A percentile compares a stretch with the other conserved stretches of the same genome.
phyloP scores from a whole-genome alignment of 2,113 vertebrate genomes.

The Dicaeum eximium region DNA sequence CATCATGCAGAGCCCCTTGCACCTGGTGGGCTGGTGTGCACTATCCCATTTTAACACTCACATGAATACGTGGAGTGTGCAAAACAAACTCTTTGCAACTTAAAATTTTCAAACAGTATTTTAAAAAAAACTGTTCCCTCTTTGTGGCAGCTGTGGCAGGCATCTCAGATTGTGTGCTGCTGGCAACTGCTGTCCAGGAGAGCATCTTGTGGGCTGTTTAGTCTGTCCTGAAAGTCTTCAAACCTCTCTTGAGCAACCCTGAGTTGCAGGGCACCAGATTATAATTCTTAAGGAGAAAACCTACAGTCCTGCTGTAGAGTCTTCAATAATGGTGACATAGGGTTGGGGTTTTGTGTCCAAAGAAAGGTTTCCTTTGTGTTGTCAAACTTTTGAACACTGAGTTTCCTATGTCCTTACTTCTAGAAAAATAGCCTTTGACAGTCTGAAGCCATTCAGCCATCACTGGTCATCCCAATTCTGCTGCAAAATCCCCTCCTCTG shows the following conservation, averaged over 20 bases:
- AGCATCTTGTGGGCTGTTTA: not conserved
- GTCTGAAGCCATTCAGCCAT: not conserved
- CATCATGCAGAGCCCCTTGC: rapidly evolving
- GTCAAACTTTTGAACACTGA: not conserved
- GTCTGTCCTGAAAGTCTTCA: not conserved
- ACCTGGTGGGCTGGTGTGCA: not conserved
- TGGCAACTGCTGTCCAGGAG: not conserved
- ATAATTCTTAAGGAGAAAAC: not conserved
- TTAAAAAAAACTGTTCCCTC: not conserved
- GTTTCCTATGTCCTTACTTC: not conserved
- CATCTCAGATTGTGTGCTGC: not conserved
- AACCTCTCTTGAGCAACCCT: not conserved
- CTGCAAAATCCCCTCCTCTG: not conserved
- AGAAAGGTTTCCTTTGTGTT: not conserved
- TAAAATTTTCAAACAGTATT: not conserved
- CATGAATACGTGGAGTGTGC: not conserved
- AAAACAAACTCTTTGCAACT: not conserved
- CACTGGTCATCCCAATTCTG: not conserved
- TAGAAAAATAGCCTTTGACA: not conserved
- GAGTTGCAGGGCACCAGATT: not conserved
- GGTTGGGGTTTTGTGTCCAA: not conserved
- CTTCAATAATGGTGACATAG: not conserved
- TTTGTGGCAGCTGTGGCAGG: rapidly evolving
- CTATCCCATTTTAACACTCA: not conserved
- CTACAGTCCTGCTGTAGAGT: not conserved